Evolutionary conservation across 2,888 invertebrate species (phyloP).

Genomic region (Xestia xanthographa): DNA sequence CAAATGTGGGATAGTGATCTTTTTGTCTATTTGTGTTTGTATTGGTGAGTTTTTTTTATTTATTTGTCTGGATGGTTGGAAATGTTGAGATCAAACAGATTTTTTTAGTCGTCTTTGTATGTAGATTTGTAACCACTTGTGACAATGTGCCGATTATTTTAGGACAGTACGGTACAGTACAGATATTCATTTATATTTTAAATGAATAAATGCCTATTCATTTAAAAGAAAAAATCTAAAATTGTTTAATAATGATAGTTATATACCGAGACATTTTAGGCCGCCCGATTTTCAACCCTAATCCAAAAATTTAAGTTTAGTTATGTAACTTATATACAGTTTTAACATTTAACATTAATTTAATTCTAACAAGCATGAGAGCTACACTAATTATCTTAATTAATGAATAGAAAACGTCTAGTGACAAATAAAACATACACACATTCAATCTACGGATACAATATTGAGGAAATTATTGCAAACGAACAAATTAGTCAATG

Average conservation of each 20-base stretch:
- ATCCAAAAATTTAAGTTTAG: not conserved
- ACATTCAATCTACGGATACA: conserved; percentile 57
- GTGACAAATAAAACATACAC: conserved; percentile 20
- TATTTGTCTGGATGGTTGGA: not conserved
- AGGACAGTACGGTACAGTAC: not conserved
- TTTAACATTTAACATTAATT: conserved; percentile 12
- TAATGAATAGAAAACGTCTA: conserved; percentile 8
- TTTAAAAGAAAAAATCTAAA: not conserved
- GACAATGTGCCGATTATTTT: not conserved
- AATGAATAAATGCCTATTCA: not conserved
- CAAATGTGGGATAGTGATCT: conserved; percentile 61
- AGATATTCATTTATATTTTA: too few species aligned
- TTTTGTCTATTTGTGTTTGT: conserved; percentile 54
- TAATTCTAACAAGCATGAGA: conserved; percentile 15
- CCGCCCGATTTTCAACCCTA: too few species aligned
- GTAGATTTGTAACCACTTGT: not conserved
- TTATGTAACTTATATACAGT: not conserved
- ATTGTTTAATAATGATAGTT: not conserved
- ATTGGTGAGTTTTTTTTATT: conserved; percentile 61
- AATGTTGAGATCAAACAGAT: not conserved
- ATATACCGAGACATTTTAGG: not conserved
- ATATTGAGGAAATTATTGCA: conserved; percentile 60
- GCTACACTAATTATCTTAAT: conserved; percentile 2
- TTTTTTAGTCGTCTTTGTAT: not conserved
- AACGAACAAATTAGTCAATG: conserved; percentile 67